Percentiles rank a stretch among this genome's conserved stretches.
phyloP scores from a whole-genome alignment of 2,797 vertebrate species.

The Halcyon badia region DNA sequence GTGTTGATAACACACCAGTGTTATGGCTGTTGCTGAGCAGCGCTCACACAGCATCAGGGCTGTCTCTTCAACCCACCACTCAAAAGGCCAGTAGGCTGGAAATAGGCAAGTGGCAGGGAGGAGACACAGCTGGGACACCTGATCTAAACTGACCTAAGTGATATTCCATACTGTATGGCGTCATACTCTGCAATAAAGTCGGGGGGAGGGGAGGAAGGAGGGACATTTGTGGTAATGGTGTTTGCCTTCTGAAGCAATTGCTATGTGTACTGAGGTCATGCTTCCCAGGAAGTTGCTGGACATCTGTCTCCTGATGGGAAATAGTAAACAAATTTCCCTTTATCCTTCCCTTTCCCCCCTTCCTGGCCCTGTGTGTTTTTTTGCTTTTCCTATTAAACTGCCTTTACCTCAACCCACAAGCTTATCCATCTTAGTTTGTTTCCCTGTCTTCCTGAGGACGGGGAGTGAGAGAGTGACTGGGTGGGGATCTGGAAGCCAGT shows the following conservation, averaged over 20 bases:
- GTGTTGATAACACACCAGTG: background rate
- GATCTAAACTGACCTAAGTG: background rate
- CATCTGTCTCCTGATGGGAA: background rate
- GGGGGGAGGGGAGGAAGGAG: background rate
- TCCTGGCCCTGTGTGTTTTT: rapidly evolving
- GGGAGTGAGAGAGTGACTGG: background rate
- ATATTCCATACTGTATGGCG: background rate
- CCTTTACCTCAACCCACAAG: background rate
- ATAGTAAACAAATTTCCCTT: background rate
- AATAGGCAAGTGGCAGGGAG: background rate
- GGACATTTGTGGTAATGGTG: rapidly evolving
- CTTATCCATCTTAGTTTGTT: background rate
- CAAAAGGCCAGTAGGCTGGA: background rate
- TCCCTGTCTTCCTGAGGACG: background rate
- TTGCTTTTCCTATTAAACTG: background rate
- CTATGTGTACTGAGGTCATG: background rate
- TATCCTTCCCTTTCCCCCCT: background rate
- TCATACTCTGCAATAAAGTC: background rate
- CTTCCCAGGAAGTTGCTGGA: background rate
- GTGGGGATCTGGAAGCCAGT: background rate
- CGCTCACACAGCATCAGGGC: rapidly evolving
- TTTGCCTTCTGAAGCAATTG: background rate
- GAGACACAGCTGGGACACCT: background rate
- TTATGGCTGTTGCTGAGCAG: background rate
- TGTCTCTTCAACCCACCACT: background rate